Conservation (phyloP, 1,140 invertebrate species). For the honey bee (Apis mellifera) region Amel_HAv3.1 CM009941.2:14476001-14476500, state of each 20-base stretch:
- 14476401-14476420: constrained; percentile 56
- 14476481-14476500: constrained; percentile 89
- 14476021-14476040: neutral
- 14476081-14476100: constrained; percentile 83
- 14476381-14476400: constrained; percentile 41
- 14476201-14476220: constrained; percentile 32
- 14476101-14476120: constrained; percentile 89
- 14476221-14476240: constrained; percentile 30
- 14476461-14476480: constrained; percentile 83
- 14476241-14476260: constrained; percentile 55
- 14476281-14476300: constrained; percentile 70
- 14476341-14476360: constrained; percentile 69
- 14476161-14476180: constrained; percentile 72
- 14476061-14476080: constrained; percentile 21
- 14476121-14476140: constrained; percentile 87
- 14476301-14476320: constrained; percentile 78
- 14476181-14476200: constrained; percentile 70
- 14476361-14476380: constrained; percentile 46
- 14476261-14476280: constrained; percentile 60
- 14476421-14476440: constrained; percentile 52
- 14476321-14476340: constrained; percentile 76
- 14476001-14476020: neutral
- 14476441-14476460: constrained; percentile 53
- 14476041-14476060: neutral
- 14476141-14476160: constrained; percentile 79